Evolutionary conservation across 2,113 vertebrate species (phyloP).

Genomic region (Alectura lathami): DNA sequence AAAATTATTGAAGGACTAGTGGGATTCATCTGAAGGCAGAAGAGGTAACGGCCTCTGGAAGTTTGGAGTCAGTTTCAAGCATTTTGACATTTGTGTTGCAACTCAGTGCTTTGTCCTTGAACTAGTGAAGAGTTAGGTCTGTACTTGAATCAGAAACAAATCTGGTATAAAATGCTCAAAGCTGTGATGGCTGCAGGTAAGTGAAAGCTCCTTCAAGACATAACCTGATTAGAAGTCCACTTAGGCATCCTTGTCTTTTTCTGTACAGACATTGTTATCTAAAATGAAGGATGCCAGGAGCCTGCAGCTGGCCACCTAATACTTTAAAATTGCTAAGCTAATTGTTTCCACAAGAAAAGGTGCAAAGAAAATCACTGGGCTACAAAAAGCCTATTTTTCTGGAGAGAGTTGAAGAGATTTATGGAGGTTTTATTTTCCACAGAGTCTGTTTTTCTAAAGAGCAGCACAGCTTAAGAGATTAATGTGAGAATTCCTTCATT

Average conservation of each 20-base stretch:
- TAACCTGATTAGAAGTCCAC: neutral
- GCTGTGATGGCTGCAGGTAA: neutral
- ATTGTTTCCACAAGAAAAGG: constrained; percentile 68
- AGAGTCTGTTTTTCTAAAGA: constrained; percentile 54
- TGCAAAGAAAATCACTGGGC: constrained; percentile 44
- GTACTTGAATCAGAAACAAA: neutral
- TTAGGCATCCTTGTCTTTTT: neutral
- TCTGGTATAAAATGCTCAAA: neutral
- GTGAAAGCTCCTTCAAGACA: constrained; percentile 2
- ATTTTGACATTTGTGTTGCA: neutral
- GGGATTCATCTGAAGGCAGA: neutral
- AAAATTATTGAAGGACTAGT: neutral
- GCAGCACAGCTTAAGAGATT: constrained; percentile 55
- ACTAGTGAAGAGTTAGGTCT: neutral
- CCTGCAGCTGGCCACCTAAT: constrained; percentile 33
- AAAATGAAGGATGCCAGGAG: constrained; percentile 7
- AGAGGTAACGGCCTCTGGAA: neutral
- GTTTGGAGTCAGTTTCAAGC: neutral
- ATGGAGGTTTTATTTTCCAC: constrained; percentile 55
- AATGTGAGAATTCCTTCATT: constrained; percentile 65
- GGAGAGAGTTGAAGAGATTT: constrained; percentile 32
- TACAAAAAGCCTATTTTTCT: constrained; percentile 58
- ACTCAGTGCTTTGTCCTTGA: neutral
- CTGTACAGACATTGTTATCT: neutral
- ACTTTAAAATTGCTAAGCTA: constrained; percentile 50